A percentile compares a stretch with the other conserved stretches of the same genome.
Conservation (phyloP, 2,888 invertebrate species). For the Drosophila niveifrons region DNA sequence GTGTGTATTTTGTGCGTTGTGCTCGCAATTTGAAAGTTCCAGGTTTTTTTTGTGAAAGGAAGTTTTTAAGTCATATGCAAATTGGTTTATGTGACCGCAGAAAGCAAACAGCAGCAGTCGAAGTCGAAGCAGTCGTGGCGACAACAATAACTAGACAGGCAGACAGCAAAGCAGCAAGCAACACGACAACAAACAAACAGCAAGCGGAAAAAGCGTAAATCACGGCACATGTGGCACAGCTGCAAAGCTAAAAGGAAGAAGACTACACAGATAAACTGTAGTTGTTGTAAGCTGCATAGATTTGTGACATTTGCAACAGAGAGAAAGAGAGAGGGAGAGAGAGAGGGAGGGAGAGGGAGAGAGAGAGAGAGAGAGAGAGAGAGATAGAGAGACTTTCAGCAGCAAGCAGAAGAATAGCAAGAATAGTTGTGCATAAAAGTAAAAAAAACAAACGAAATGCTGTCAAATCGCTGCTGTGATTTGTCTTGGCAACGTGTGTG, state of each 20-base stretch:
- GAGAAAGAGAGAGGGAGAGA: constrained; percentile 21
- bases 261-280: constrained; percentile 1
- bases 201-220: constrained; percentile 80
- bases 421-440: constrained; percentile 10
- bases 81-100: constrained; percentile 60
- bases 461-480: constrained; percentile 77
- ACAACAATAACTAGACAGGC: constrained; percentile 27
- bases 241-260: constrained; percentile 36
- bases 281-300: constrained; percentile 33
- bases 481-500: constrained; percentile 71
- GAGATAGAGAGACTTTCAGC: constrained; percentile 26
- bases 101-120: constrained; percentile 35
- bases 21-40: constrained; percentile 77
- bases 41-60: constrained; percentile 68
- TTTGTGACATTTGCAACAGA: constrained; percentile 49
- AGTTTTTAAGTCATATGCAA: constrained; percentile 72
- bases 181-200: constrained; percentile 58
- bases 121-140: neutral
- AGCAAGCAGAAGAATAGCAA: neutral
- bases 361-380: constrained; percentile 28
- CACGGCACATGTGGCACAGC: constrained; percentile 71
- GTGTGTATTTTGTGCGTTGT: constrained; percentile 37
- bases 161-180: constrained; percentile 30
- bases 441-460: constrained; percentile 26
- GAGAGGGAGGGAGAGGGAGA: constrained; percentile 25